Evolutionary conservation across 2,888 invertebrate species (phyloP), one percentile per base, ranked within the genome.

Genomic region (Apamea sordens): DNA sequence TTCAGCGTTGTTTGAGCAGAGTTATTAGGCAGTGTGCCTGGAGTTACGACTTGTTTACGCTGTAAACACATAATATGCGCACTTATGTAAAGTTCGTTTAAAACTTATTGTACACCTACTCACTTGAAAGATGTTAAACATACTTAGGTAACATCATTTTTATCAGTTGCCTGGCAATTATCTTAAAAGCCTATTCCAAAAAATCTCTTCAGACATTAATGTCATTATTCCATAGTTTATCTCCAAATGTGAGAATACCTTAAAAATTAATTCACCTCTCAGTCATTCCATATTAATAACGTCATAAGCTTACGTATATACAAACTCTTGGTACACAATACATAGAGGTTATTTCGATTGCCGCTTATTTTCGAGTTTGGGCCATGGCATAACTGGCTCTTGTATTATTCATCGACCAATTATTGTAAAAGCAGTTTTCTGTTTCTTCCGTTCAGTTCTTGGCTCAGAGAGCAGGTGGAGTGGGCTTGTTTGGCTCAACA

Each of bases 371-470:
- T 94, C 94, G 92, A 93, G 94, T 94, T 95, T 93, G 89, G 92
- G 92, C 92, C 90, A 89, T 92, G 93, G 94, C 94, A 95, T 96
- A 96, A 96, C 95, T 92, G 94, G 92, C 95, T 95, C 91, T 94
- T 97, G 97, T 97, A 96, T 97, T 97, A 97, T 97, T 97, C 97
- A 97, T 95, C 92, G 94, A 93, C 96, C 97, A 97, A 97, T 97
- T 97, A 97, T 95, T 94, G 94, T 95, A 94, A 96, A 96, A 96
- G 96, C 95, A 96, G 95, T 95, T 94, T 94, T 94, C 94, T 95
- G 95, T 94, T 95, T 91, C 91, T 89, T 89, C 85, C 77, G 79
- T 72, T 78, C 78, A 89, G 89, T 82, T 82, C 79, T 87, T 86
- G 88, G 83, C 84, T 85, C 69, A 77, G 79, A 90, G 88, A 92